Base-by-base conservation (phyloP, 2,797 vertebrate genomes). In the Lophius americanus region DNA sequence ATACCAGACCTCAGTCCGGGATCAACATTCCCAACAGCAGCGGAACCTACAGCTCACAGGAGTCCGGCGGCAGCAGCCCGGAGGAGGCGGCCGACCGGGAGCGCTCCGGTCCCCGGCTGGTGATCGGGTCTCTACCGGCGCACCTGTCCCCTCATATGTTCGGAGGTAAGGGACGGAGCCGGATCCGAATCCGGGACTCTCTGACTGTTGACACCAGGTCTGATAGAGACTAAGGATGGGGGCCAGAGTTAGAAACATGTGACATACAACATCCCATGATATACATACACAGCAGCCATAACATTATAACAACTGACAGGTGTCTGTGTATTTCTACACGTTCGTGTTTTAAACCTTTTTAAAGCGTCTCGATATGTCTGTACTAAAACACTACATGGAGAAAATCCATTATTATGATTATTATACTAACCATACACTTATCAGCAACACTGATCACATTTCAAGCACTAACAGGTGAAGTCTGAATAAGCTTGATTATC, bases 131-230 rank as follows among this genome's bases (percentile, higher is more conserved):
- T 0, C 82, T 98, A 59, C 96, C 96, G 10, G 95, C 96, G 10
- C 96, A 96, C 91, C 96, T 98, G 56, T 97, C 96, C 11, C 96
- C 95, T 85, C 95, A 96, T 89, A 91, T 98, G 88, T 96, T 98
- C 70, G 95, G 94, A 95, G 96, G 96, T 97, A 95, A 92, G 93
- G 57, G 14, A 13, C 35, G 1, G 5, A 10, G 36, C 46, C 3
- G 13, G 50, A 51, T 51, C 53, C 38, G 4, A 35, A 38, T 14
- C 73, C 43, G 39, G 3, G 36, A 46, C 23, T 33, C 6, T 52
- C 61, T 8, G 64, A 2, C 1, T 42, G 46, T 54, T 53, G 44
- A 44, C 53, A 53, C 48, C 42, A 39, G 60, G 38, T 35, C 37
- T 12, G 7, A 12, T 38, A 38, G 7, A 41, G n/a, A 33, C 10